Percentiles rank a stretch among this genome's conserved stretches.
Conservation (phyloP, 1,140 invertebrate species). For the Pachyrhynchus sulphureomaculatus region DNA sequence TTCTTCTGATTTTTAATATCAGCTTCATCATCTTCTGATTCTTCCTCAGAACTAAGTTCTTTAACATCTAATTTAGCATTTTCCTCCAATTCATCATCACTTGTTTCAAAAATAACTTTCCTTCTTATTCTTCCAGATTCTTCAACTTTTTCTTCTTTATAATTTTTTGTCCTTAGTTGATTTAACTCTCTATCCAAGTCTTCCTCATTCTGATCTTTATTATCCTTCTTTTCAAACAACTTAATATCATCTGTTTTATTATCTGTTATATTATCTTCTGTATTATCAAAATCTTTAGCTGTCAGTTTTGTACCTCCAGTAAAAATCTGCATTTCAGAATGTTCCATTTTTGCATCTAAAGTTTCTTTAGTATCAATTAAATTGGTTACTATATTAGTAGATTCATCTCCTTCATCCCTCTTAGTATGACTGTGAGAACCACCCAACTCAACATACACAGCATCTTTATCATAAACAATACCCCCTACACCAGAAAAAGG, state of each 20-base stretch:
- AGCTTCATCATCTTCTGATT: conserved; percentile 50
- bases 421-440: conserved; percentile 83
- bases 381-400: conserved; percentile 66
- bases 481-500: conserved; percentile 99
- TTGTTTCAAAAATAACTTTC: conserved; percentile 57
- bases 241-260: conserved; percentile 3
- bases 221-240: conserved; percentile 21
- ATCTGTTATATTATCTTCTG: conserved; percentile 9
- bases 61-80: conserved; percentile 43
- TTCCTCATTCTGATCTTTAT: not conserved
- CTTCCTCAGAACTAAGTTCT: conserved; percentile 29
- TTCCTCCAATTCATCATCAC: conserved; percentile 50
- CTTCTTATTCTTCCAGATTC: conserved; percentile 55
- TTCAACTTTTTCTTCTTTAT: conserved; percentile 43
- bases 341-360: conserved; percentile 80
- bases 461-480: conserved; percentile 99
- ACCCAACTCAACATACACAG: conserved; percentile 95
- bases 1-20: conserved; percentile 45
- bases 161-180: conserved; percentile 37
- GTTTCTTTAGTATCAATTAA: conserved; percentile 79
- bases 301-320: conserved; percentile 73
- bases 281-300: conserved; percentile 60
- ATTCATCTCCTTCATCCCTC: conserved; percentile 61
- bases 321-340: conserved; percentile 81
- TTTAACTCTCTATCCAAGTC: conserved; percentile 42